phyloP scores from a whole-genome alignment of 2,113 vertebrate species.

The Aspiorhynchus laticeps region DNA sequence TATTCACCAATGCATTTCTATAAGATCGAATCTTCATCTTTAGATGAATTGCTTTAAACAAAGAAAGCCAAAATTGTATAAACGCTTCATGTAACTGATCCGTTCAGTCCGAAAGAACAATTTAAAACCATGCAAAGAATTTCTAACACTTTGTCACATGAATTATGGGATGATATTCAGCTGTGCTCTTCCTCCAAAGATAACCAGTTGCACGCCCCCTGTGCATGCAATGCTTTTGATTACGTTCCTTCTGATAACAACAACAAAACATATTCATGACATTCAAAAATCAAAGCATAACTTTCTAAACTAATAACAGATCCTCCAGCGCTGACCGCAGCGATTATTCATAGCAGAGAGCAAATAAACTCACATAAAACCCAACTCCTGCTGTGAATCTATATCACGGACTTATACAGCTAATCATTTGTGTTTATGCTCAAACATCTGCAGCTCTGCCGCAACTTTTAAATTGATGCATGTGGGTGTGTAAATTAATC shows the following conservation, averaged over 20 bases:
- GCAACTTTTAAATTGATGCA: neutral
- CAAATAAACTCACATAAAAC: neutral
- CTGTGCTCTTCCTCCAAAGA: neutral
- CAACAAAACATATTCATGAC: neutral
- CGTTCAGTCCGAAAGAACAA: neutral
- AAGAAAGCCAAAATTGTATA: neutral
- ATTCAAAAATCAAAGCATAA: constrained; percentile 11
- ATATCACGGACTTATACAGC: constrained; percentile 1
- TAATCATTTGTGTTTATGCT: constrained; percentile 32
- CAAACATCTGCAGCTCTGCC: constrained; percentile 26
- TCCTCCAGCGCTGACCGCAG: neutral
- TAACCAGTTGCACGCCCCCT: neutral
- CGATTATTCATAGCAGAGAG: neutral
- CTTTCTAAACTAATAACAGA: neutral
- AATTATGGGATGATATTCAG: neutral
- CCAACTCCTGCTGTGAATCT: neutral
- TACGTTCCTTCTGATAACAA: neutral
- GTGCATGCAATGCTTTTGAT: no score
- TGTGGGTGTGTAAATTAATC: neutral
- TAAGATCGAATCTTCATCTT: neutral
- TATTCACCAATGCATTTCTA: no score
- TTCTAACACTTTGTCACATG: neutral
- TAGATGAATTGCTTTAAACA: neutral
- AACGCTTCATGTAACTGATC: neutral
- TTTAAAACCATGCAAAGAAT: neutral